Conservation (phyloP, 1,140 invertebrate genomes). For the Drosophila tropicalis region DNA sequence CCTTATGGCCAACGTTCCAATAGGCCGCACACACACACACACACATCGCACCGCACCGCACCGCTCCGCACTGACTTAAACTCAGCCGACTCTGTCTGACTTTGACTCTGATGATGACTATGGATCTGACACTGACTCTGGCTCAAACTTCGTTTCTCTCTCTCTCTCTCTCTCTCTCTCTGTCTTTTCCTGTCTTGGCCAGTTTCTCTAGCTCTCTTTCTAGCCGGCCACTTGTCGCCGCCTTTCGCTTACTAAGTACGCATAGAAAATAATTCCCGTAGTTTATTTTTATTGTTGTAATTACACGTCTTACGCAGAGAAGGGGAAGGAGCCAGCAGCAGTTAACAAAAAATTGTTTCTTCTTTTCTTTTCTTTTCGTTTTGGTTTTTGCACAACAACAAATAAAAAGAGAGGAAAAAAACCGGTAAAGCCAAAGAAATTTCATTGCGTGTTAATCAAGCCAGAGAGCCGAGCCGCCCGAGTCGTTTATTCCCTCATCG, state of each 20-base stretch:
- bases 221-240: constrained; percentile 63
- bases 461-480: constrained; percentile 18
- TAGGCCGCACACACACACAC: constrained; percentile 61
- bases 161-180: not conserved
- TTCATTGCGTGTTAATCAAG: constrained; percentile 72
- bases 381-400: constrained; percentile 39
- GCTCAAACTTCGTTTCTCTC: constrained; percentile 4
- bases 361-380: constrained; percentile 19
- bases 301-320: constrained; percentile 57
- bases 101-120: not conserved
- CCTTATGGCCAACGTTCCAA: constrained; percentile 77
- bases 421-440: constrained; percentile 76
- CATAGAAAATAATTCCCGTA: constrained; percentile 73
- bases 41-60: not conserved
- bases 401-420: constrained; percentile 33
- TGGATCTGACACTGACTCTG: constrained; percentile 16
- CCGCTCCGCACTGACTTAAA: not conserved
- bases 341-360: constrained; percentile 20
- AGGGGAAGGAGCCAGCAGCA: constrained; percentile 28
- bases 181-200: not conserved
- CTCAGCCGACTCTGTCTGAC: not conserved
- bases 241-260: constrained; percentile 61
- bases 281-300: constrained; percentile 81
- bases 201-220: constrained; percentile 3
- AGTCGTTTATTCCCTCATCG: constrained; percentile 43